Base-by-base conservation (phyloP, 1,140 invertebrate genomes). In the Venturia canescens region DNA sequence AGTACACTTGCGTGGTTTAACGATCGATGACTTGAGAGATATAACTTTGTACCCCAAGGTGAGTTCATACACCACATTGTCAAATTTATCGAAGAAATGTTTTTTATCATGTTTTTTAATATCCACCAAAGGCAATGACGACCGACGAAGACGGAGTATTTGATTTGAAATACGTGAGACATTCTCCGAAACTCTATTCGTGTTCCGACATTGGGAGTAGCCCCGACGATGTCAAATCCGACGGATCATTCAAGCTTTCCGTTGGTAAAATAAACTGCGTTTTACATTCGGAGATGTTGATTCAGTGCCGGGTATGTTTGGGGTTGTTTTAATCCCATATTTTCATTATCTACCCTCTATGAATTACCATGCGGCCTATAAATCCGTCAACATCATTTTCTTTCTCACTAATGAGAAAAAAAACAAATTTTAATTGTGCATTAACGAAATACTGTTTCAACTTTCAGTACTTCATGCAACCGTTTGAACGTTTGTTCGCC, bases 31-130 rank as follows among this genome's bases (percentile, higher is more conserved):
- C 89, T 87, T 96, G 3, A 94, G 94, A 38, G 94, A 96, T 80
- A 93, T 95, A 60, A 96, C 96, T n/a, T 90, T 97, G 4, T 97
- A 97, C 87, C 93, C 94, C 0, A 96, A 96, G 90, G 96, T 96
- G 92, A 92, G 70, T 21, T n/a, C 16, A 53, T 53, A 5, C 6
- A 53, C 16, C 18, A 53, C 18, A 53, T n/a, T 1, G 4, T 53
- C 1, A 11, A 53, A 21, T 21, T 23, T 48, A 71, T 34, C 31
- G 31, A 13, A 57, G 18, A 57, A 57, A 15, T 53, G 31, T 77
- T 48, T 23, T 69, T 18, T 74, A 38, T 27, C 67, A 18, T 72
- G 27, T 21, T 3, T 53, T 79, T 67, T 77, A 74, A 57, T 71
- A 67, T 31, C 76, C 83, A 13, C 13, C 7, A 1, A 86, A 95